phyloP scores from a whole-genome alignment of 1,140 invertebrate species.

The Pinna nobilis region DNA sequence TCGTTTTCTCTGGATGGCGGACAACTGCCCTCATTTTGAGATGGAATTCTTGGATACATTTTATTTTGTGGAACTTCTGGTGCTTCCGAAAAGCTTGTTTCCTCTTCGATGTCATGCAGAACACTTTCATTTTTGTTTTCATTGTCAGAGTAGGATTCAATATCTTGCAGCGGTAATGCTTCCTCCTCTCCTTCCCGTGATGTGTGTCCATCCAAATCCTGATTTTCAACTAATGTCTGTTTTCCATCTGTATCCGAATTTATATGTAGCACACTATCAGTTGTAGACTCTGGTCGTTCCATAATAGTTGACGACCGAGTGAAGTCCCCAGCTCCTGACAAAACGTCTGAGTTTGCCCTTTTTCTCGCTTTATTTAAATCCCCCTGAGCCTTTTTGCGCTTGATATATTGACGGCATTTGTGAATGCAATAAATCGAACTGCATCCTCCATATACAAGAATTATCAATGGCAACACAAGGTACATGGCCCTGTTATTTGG shows the following conservation, averaged over 20 bases:
- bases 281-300: too few species aligned
- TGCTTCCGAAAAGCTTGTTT: slow-evolving; percentile 1
- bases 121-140: background rate
- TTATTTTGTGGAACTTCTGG: background rate
- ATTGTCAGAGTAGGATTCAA: background rate
- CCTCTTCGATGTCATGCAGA: background rate
- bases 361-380: slow-evolving; percentile 8
- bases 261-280: too few species aligned
- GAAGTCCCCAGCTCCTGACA: too few species aligned
- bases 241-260: background rate
- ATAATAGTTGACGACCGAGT: too few species aligned
- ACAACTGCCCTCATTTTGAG: background rate
- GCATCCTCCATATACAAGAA: slow-evolving; percentile 62
- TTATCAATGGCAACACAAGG: slow-evolving; percentile 58
- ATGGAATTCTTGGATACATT: background rate
- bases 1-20: background rate
- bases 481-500: slow-evolving; percentile 66
- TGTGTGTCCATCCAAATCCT: background rate
- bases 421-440: slow-evolving; percentile 60
- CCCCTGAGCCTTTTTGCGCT: slow-evolving; percentile 33
- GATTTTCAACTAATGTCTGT: background rate
- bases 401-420: slow-evolving; percentile 48
- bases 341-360: background rate
- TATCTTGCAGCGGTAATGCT: background rate
- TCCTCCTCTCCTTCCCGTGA: too few species aligned